Evolutionary conservation across 2,797 vertebrate species (phyloP).

Genomic region (Sebastiscus albofasciatus): DNA sequence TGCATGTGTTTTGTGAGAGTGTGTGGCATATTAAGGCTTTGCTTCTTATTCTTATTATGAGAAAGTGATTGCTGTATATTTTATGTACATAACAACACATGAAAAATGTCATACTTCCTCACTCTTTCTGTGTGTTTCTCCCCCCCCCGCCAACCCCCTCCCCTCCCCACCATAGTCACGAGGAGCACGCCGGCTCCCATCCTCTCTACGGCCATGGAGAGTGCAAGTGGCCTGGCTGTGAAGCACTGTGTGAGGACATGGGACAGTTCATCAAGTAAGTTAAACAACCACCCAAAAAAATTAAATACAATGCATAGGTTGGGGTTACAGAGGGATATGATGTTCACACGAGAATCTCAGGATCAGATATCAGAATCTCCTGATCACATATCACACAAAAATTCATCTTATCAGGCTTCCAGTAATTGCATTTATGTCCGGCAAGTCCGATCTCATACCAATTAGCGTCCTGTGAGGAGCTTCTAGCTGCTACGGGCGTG

Average conservation of each 20-base stretch:
- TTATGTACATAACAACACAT: not conserved
- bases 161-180: conserved; percentile 77
- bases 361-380: too few species aligned
- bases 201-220: conserved; percentile 97
- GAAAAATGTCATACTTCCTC: not conserved
- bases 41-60: conserved; percentile 5
- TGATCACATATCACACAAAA: too few species aligned
- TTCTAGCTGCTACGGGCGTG: too few species aligned
- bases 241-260: conserved; percentile 98
- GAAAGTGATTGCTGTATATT: not conserved
- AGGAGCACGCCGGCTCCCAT: conserved; percentile 93
- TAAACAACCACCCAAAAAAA: not conserved
- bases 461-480: too few species aligned
- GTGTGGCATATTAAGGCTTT: conserved; percentile 20
- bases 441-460: too few species aligned
- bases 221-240: conserved; percentile 99
- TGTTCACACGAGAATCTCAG: too few species aligned
- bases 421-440: too few species aligned
- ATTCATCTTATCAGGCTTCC: too few species aligned
- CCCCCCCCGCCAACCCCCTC: not conserved
- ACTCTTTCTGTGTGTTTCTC: not conserved
- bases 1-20: conserved; percentile 31
- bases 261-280: conserved; percentile 99
- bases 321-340: not conserved
- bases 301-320: not conserved